Evolutionary conservation across 1,140 invertebrate genomes (phyloP), one percentile per base, ranked within the genome.

Genomic region (Drosophila miranda): DNA sequence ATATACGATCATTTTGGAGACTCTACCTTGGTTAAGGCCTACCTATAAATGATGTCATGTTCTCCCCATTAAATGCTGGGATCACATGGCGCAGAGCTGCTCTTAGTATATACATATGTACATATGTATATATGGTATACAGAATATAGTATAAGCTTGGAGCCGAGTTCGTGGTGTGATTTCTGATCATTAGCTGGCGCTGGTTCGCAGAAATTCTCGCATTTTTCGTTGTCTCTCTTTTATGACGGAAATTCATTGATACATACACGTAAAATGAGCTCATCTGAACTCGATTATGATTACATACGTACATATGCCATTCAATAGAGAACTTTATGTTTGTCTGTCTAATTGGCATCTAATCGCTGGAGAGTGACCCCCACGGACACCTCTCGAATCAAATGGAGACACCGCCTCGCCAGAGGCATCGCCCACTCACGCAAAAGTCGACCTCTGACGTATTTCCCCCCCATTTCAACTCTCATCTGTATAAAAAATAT

Each of bases 391-490:
- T 80, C 53, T 67, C 63, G 30, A 68, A 44, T 28, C 49, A 55
- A 44, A 49, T 53, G 16, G 46, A 73, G 41, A 75, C 6, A 23
- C 41, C 60, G 46, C 26, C 26, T 38, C 42, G 52, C 51, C 52
- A 43, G 41, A 48, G 58, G 48, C 71, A 67, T 59, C 80, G 81
- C 82, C 82, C 82, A 87, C 81, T 87, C 77, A 84, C 77, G 80
- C 81, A 34, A 84, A 5, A 52, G 51, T 7, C 14, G 26, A 58
- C 14, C 26, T 68, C 45, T 46, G 16, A 62, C 19, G 34, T 38
- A 16, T 38, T 38, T 38, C 13, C 34, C 34, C 13, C 11, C 34
- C 46, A 14, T 14, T 64, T 51, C 21, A 59, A 51, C 48, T 75
- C 49, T 42, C 57, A 49, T 72, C 49, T 57, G 43, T 60, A 52